Conservation (phyloP, 2,113 vertebrate species). For the Macroglossus sobrinus region DNA sequence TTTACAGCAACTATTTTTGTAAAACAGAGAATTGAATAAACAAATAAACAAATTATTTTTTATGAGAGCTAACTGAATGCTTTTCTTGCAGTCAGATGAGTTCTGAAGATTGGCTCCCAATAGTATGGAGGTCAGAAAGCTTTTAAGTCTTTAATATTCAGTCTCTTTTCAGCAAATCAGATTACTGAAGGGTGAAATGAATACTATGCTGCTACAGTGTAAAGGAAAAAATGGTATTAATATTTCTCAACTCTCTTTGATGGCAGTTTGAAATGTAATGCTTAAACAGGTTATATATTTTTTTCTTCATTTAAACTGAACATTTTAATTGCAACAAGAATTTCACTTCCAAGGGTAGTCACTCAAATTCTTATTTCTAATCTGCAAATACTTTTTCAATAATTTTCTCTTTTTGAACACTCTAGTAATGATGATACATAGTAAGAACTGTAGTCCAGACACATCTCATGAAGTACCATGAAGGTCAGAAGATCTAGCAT, state of each 20-base stretch:
- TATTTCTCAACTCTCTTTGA: not conserved
- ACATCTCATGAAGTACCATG: not conserved
- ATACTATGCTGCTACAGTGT: not conserved
- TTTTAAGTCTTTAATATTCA: not conserved
- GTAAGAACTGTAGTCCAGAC: not conserved
- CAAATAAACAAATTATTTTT: not conserved
- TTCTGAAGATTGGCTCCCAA: not conserved
- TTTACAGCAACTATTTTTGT: not conserved
- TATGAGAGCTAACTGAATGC: not conserved
- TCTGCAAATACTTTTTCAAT: not conserved
- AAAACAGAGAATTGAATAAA: not conserved
- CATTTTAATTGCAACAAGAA: constrained; percentile 20
- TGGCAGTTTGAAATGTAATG: not conserved
- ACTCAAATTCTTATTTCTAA: constrained; percentile 27
- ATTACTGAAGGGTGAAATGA: constrained; percentile 52
- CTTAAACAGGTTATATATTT: not conserved
- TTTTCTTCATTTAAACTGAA: constrained; percentile 22
- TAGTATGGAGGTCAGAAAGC: not conserved
- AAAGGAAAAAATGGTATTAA: not conserved
- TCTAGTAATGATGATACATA: not conserved
- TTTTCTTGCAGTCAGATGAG: not conserved
- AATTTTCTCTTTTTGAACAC: not conserved
- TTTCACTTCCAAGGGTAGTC: constrained; percentile 6
- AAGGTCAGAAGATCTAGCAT: not conserved
- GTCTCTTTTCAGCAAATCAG: not conserved